Conservation (phyloP, 2,113 vertebrate genomes). For the Pterocles orientalis region DNA sequence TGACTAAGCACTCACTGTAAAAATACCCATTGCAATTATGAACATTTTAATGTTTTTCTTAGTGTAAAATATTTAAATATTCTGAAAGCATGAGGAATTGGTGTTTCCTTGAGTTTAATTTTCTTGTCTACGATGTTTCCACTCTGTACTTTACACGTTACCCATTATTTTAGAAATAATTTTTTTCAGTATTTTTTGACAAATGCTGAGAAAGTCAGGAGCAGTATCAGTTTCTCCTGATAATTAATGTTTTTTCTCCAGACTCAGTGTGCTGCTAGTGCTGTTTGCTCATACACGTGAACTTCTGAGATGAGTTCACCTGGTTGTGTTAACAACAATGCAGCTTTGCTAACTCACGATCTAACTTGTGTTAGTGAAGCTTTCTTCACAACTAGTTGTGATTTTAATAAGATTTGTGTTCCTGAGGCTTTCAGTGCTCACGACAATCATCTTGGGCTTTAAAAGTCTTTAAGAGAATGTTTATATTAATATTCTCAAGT, state of each 20-base stretch:
- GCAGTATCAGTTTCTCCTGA: not conserved
- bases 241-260: not conserved
- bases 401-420: not conserved
- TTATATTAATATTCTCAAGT: not conserved
- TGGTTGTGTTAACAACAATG: rapidly evolving
- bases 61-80: not conserved
- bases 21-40: not conserved
- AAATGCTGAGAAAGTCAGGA: not conserved
- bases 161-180: not conserved
- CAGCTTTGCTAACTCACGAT: not conserved
- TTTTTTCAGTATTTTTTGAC: not conserved
- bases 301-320: not conserved
- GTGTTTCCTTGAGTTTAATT: not conserved
- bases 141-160: not conserved
- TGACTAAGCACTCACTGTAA: not conserved
- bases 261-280: not conserved
- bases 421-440: not conserved
- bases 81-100: not conserved
- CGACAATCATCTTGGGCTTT: not conserved
- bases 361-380: not conserved
- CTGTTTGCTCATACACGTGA: not conserved
- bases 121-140: not conserved
- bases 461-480: not conserved
- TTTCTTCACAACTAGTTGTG: not conserved
- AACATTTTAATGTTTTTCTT: not conserved